These are phyloP conservation scores for Sphaerophoria rueppellii DNA, from an alignment of 2,888 invertebrate genomes.

Conservation along the genomic window DNA sequence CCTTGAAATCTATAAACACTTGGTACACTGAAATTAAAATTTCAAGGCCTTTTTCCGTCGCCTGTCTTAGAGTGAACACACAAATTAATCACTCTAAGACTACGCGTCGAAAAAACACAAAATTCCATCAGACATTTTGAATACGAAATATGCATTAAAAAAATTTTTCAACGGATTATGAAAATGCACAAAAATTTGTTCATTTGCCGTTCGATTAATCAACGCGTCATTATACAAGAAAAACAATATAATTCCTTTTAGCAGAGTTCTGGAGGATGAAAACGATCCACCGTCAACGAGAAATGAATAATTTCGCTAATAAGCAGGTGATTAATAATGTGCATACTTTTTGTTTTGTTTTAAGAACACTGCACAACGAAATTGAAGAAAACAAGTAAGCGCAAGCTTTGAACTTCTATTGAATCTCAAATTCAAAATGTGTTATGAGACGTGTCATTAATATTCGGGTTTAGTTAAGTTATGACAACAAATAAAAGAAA, in stretches of 20 bases:
- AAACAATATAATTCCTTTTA: constrained; percentile 24
- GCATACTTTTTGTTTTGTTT: constrained; percentile 49
- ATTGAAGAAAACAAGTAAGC: background rate
- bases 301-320: constrained; percentile 66
- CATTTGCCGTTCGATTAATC: constrained; percentile 52
- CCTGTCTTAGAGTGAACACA: too few species aligned
- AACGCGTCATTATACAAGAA: constrained; percentile 46
- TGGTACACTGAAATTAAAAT: too few species aligned
- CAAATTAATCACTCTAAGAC: too few species aligned
- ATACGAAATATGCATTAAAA: too few species aligned
- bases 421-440: constrained; percentile 46
- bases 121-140: too few species aligned
- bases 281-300: constrained; percentile 27
- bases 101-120: too few species aligned
- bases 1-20: too few species aligned
- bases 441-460: constrained; percentile 56
- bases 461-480: constrained; percentile 54
- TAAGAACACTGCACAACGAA: background rate
- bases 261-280: constrained; percentile 8
- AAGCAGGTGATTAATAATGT: constrained; percentile 65
- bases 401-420: constrained; percentile 40
- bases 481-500: constrained; percentile 53
- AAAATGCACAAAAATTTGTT: constrained; percentile 27
- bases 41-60: too few species aligned
- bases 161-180: constrained; percentile 18